These are phyloP conservation scores for Helobdella robusta DNA, from an alignment of 2,888 invertebrate genomes.

Conservation along the genomic window DNA sequence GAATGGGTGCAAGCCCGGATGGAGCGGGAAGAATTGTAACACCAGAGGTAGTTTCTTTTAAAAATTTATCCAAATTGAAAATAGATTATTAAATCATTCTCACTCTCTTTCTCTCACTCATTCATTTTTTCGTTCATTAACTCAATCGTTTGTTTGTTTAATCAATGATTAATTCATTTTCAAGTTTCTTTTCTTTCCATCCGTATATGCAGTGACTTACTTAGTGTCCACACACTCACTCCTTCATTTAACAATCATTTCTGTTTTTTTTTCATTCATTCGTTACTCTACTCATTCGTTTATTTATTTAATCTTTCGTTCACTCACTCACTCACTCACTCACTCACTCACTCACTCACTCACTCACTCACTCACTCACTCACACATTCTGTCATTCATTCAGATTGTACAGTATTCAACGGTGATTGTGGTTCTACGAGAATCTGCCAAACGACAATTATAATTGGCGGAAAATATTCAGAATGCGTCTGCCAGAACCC, in stretches of 20 bases:
- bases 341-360: conserved; percentile 4
- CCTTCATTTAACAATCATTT: neutral
- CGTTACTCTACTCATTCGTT: neutral
- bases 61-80: too few relatives aligned
- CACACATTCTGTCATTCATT: neutral
- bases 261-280: neutral
- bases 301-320: neutral
- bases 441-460: neutral
- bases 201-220: too few relatives aligned
- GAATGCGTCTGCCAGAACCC: too few relatives aligned
- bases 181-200: too few relatives aligned
- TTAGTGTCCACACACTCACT: too few relatives aligned
- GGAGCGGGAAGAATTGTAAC: too few relatives aligned
- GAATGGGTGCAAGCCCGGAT: too few relatives aligned
- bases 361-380: conserved; percentile 4
- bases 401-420: neutral
- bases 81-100: neutral
- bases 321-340: neutral
- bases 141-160: neutral
- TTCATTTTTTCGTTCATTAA: conserved; percentile 1
- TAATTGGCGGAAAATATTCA: too few relatives aligned
- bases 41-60: too few relatives aligned
- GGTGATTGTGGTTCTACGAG: too few relatives aligned
- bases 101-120: neutral
- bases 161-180: too few relatives aligned